Conservation (phyloP, 2,113 vertebrate species). For the Mesoclemmys tuberculata region DNA sequence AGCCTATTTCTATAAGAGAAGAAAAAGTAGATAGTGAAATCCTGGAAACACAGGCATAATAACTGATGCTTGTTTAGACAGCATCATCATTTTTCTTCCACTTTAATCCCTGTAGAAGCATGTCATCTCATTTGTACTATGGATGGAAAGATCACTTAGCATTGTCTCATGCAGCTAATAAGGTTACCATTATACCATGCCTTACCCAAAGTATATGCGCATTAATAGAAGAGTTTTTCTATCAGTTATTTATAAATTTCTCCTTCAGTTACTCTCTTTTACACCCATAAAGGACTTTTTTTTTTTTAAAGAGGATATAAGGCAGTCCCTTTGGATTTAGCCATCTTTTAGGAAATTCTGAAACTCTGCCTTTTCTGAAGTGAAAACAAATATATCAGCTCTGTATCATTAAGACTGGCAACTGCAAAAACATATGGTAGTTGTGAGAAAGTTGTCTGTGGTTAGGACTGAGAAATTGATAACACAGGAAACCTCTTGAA, state of each 20-base stretch:
- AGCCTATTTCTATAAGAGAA: neutral
- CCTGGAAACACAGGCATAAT: neutral
- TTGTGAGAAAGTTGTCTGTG: constrained; percentile 43
- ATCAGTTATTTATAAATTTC: neutral
- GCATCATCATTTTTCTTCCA: neutral
- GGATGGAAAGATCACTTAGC: neutral
- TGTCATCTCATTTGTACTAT: neutral
- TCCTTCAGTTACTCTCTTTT: neutral
- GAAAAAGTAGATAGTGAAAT: neutral
- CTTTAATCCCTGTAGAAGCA: neutral
- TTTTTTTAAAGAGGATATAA: neutral
- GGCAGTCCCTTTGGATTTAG: neutral
- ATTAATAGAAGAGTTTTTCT: neutral
- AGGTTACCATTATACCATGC: neutral
- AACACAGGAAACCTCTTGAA: constrained; percentile 49
- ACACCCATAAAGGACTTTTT: neutral
- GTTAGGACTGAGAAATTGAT: constrained; percentile 15
- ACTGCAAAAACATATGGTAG: neutral
- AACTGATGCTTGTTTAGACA: neutral
- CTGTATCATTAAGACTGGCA: neutral
- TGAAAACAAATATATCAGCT: neutral
- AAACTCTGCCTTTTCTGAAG: neutral
- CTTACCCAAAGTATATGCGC: neutral
- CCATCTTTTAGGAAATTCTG: neutral
- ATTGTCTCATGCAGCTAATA: neutral